Evolutionary conservation across 2,113 vertebrate species (phyloP), one percentile per base, ranked within the genome.

Genomic region (Sylvia atricapilla): DNA sequence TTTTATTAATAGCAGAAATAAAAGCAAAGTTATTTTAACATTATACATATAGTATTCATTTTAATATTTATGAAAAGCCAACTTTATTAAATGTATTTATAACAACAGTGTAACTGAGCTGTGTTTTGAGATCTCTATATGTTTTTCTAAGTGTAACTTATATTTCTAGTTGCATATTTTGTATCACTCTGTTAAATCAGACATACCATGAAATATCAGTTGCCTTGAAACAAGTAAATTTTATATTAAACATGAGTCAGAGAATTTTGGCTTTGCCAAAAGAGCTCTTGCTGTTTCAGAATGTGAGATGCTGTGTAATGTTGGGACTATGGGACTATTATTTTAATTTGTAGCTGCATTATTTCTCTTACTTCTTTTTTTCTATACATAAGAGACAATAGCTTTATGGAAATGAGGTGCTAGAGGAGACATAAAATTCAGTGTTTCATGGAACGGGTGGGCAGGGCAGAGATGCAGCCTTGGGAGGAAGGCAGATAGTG

Each of bases 101-200:
- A 50, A 50, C 0, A 0, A 50, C 15, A 5, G 4, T 1, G 13
- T 28, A 22, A 27, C 37, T 52, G 35, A 35, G 3, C 23, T 6
- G 3, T 7, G 21, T 8, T 2, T 15, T 31, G n/a, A 53, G 22
- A 31, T 23, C 0, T 0, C 35, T 25, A 0, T 6, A 3, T 2
- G 0, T 31, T 49, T 76, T 73, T 13, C 18, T 2, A 35, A 60
- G 44, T 6, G 22, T 37, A 39, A 19, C 8, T 74, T n/a, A 4
- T 1, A 2, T 25, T 28, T 46, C 27, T 31, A 24, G 33, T 7
- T 44, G 56, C 13, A 3, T 44, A 19, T 39, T 59, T 81, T 20
- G 2, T 41, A 33, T 53, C 15, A 11, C 24, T 49, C 21, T 0
- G 1, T 23, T 44, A 33, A 67, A 75, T 41, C 7, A 23, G 35